Evolutionary conservation across 2,113 vertebrate genomes (phyloP), one percentile per base, ranked within the genome.

Genomic region (Noctilio leporinus): DNA sequence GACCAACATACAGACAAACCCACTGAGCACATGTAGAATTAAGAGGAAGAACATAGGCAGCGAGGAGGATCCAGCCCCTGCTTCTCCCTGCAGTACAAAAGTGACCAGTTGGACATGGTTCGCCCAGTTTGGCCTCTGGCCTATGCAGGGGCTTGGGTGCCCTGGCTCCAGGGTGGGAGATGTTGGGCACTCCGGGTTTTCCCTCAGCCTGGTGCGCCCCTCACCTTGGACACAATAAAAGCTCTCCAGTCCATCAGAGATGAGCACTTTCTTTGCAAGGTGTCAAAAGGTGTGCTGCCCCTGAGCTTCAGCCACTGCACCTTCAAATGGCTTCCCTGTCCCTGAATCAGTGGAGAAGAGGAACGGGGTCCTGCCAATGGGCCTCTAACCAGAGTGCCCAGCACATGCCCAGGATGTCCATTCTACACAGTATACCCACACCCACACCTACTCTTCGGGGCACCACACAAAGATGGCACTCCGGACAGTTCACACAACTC

Each of bases 401-500:
- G 4, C 7, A 6, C 0, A 3, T 19, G 45, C 76, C 67, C 55
- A 24, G 51, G 57, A 80, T 47, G 75, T 86, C 70, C 24, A 7
- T 53, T 53, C 75, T 80, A 4, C 4, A 43, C 1, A 2, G 59
- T 4, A 10, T 4, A 9, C 35, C 59, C 7, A 4, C 7, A 16
- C 43, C 30, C 2, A 4, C 7, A 16, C 43, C 30, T 1, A 1
- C 64, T 49, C 70, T 77, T 24, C 64, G 0, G 2, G 43, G 62
- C n/a, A 40, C 33, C 43, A 40, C 62, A 35, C 26, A 45, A 20
- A 30, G 43, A 24, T 64, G 12, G 89, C 57, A 70, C 93, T 91
- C 47, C 11, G 22, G 94, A 82, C 81, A 92, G 22, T 53, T 93
- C 75, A 86, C 89, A 47, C 81, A 86, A 80, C 94, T 91, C 77